Evolutionary conservation across 2,888 invertebrate species (phyloP), one percentile per base, ranked within the genome.

Genomic region (Dasypolia templi): DNA sequence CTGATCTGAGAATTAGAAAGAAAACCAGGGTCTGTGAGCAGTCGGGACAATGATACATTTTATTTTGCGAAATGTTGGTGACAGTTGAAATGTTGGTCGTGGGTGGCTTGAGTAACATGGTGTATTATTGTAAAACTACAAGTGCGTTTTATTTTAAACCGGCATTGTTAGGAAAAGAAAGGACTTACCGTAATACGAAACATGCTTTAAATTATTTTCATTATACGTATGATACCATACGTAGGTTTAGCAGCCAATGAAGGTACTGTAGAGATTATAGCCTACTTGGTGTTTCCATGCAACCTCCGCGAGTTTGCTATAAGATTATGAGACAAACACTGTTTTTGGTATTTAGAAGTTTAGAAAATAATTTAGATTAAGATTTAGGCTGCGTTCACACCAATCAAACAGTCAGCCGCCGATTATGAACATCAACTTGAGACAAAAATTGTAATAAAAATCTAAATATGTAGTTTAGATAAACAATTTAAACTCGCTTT

Each of bases 1-100:
- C 75, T 81, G 77, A 88, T 87, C 82, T 89, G 90, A 82, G 84
- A 83, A 83, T 67, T 75, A 77, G 61, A 86, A 76, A 81, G 79
- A 82, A 75, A 82, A 82, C 75, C 69, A 84, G 49, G 44, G n/a
- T 82, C 67, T 77, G 74, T 75, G 71, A 86, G 22, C 22, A 73
- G 58, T 71, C 70, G 49, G 42, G 44, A 56, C 49, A 19, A 22
- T n/a, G 0, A 42, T n/a, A 62, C 19, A 67, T 17, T 46, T 32
- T 29, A 58, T 53, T 53, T 53, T 17, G 53, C 26, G 53, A 26
- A 53, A 53, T 26, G 53, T 53, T 26, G 26, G 14, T 6, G 14
- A 26, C 2, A 53, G 14, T 3, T 22, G 26, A 26, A 26, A 14
- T 17, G 6, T 2, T 14, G 53, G 0, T 6, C 14, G 14, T 26